These are phyloP conservation scores for Hemistola chrysoprasaria DNA, from an alignment of 2,888 invertebrate species.

Conservation along the genomic window DNA sequence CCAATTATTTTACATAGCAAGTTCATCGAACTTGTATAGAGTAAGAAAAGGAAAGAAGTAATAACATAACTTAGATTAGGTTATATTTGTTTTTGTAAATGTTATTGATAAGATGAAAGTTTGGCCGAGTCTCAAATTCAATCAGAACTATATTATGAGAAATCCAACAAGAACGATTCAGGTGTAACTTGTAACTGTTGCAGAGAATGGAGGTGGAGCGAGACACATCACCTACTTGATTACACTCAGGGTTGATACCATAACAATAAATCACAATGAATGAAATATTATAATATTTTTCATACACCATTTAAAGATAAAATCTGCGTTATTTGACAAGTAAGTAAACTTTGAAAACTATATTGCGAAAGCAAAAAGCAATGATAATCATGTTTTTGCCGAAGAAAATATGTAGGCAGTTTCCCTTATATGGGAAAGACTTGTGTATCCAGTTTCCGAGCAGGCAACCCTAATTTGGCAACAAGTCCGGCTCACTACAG, in stretches of 20 bases:
- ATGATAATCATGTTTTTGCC: background rate
- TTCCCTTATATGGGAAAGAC: conserved; percentile 2
- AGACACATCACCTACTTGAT: conserved; percentile 62
- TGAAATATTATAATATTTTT: no score
- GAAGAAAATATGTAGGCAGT: conserved; percentile 2
- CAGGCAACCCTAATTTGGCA: conserved; percentile 29
- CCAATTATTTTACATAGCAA: no score
- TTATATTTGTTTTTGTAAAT: conserved; percentile 38
- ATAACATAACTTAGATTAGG: no score
- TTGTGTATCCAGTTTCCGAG: conserved; percentile 18
- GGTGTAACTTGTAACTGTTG: conserved; percentile 46
- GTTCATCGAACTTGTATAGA: no score
- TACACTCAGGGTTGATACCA: conserved; percentile 13
- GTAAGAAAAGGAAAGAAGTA: no score
- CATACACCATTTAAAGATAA: no score
- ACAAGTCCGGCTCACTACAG: conserved; percentile 24
- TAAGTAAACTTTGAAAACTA: no score
- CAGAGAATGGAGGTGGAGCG: conserved; percentile 57
- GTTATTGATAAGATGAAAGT: conserved; percentile 29
- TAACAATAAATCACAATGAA: no score
- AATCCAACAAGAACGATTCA: conserved; percentile 56
- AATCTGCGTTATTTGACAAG: no score
- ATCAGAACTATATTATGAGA: conserved; percentile 43
- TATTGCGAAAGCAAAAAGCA: no score
- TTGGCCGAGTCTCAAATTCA: conserved; percentile 43